Percentiles rank a stretch among this genome's conserved stretches.
phyloP scores from a whole-genome alignment of 1,140 invertebrate species.

The Procambarus virginalis region DNA sequence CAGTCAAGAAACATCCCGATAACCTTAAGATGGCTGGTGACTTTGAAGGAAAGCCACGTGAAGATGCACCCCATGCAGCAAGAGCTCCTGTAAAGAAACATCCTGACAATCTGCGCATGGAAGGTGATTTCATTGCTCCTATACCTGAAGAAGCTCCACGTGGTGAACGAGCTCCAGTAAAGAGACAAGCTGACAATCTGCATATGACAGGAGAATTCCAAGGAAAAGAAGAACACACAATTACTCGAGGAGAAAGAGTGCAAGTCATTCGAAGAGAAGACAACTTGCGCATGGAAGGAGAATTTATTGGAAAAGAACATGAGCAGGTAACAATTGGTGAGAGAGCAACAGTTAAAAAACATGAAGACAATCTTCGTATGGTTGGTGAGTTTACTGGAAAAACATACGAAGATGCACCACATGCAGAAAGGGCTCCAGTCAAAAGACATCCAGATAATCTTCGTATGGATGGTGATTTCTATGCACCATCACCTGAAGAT shows the following conservation, averaged over 20 bases:
- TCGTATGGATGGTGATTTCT: conserved; percentile 48
- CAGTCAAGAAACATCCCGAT: conserved; percentile 38
- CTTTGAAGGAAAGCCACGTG: conserved; percentile 43
- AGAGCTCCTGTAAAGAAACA: conserved; percentile 44
- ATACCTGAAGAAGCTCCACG: conserved; percentile 23
- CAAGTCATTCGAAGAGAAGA: conserved; percentile 71
- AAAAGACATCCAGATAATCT: conserved; percentile 46
- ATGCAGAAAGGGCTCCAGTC: conserved; percentile 41
- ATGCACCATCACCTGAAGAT: conserved; percentile 33
- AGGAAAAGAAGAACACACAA: conserved; percentile 72
- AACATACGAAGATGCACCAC: conserved; percentile 34
- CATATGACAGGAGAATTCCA: conserved; percentile 80
- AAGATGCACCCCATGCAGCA: conserved; percentile 35
- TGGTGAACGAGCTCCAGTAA: conserved; percentile 74
- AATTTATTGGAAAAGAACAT: conserved; percentile 66
- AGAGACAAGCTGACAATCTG: conserved; percentile 77
- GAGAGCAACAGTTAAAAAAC: conserved; percentile 71
- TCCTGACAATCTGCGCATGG: conserved; percentile 44
- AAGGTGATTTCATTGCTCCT: conserved; percentile 44
- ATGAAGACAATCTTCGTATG: conserved; percentile 77
- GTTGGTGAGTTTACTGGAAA: conserved; percentile 72
- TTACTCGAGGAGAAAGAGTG: conserved; percentile 75
- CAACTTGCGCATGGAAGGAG: conserved; percentile 46
- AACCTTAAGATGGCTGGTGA: conserved; percentile 39
- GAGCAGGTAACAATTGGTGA: conserved; percentile 68